A percentile compares a stretch with the other conserved stretches of the same genome.
Evolutionary conservation across 2,888 invertebrate genomes (phyloP).

Genomic region (Chrysodeixis includens): DNA sequence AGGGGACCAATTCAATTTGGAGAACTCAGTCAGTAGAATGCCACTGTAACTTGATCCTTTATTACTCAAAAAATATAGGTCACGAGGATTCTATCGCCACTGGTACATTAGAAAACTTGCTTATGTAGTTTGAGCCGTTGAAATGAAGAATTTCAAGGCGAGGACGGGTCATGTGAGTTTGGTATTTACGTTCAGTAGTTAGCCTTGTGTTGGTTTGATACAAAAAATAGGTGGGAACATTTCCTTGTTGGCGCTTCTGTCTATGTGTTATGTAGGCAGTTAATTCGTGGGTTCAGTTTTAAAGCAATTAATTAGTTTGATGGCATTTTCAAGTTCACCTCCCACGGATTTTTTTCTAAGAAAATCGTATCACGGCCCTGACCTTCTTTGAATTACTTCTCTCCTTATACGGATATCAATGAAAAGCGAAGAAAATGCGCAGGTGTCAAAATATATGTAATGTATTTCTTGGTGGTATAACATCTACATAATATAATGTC

Average conservation of each 20-base stretch:
- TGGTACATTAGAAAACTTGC: constrained; percentile 24
- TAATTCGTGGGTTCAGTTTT: constrained; percentile 43
- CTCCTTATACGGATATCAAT: background rate
- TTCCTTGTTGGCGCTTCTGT: constrained; percentile 66
- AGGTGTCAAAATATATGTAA: background rate
- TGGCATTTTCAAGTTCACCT: constrained; percentile 46
- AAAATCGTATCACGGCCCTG: constrained; percentile 1
- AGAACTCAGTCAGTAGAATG: background rate
- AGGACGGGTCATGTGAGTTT: constrained; percentile 48
- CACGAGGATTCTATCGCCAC: constrained; percentile 27
- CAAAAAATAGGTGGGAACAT: constrained; percentile 66
- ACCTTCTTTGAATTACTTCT: background rate
- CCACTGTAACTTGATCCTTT: background rate
- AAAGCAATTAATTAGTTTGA: constrained; percentile 48
- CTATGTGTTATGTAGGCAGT: constrained; percentile 51
- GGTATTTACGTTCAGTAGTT: constrained; percentile 58
- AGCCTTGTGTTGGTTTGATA: constrained; percentile 66
- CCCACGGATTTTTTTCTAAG: constrained; percentile 31
- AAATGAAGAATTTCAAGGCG: constrained; percentile 25
- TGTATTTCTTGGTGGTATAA: background rate
- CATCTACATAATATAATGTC: too few relatives aligned
- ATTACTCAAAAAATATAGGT: constrained; percentile 16
- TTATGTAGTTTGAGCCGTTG: constrained; percentile 40
- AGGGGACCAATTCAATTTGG: constrained; percentile 3
- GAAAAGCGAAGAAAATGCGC: background rate